Evolutionary conservation across 2,888 invertebrate genomes (phyloP), one percentile per base, ranked within the genome.

Genomic region (Melipona bicolor): DNA sequence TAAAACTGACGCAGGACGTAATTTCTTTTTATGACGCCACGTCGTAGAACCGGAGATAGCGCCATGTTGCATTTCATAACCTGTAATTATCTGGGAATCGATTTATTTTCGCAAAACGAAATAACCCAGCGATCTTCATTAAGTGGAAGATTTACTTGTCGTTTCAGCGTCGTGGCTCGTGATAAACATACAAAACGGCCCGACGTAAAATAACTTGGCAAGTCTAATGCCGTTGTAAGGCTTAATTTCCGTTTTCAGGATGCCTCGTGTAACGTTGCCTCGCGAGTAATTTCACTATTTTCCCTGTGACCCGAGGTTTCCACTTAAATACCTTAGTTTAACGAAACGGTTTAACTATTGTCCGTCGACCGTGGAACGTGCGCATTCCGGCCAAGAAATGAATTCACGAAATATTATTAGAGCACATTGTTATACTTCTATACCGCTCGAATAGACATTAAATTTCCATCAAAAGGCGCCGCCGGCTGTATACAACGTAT

Each of bases 321-420:
- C 80, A 81, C 83, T 89, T 85, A 87, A 90, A 89, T 86, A 83
- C 87, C 87, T 82, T 80, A 85, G 83, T 85, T 86, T 84, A 90
- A 86, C 86, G 83, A 81, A 85, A 86, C 83, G 75, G 88, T 84
- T 86, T 73, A 89, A 90, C 87, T 88, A 89, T 91, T 91, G 84
- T 90, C 88, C 85, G 61, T 69, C 52, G 36, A 6, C 50, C 56
- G 49, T 74, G 72, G 75, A 65, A 73, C 72, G 75, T 61, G 69
- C 65, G 76, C 87, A 85, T 85, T 83, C 85, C 81, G 36, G 43
- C 59, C 73, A 86, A 81, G 81, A 79, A 87, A 85, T 73, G 79
- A 79, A 83, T 85, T 83, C 76, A 64, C 76, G 85, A 85, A 85
- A 88, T 86, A 86, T 85, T 83, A 88, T 83, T 67, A 78, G 76